phyloP scores from a whole-genome alignment of 92 coral and sea anemone genomes.

The Muricea muricata region DNA sequence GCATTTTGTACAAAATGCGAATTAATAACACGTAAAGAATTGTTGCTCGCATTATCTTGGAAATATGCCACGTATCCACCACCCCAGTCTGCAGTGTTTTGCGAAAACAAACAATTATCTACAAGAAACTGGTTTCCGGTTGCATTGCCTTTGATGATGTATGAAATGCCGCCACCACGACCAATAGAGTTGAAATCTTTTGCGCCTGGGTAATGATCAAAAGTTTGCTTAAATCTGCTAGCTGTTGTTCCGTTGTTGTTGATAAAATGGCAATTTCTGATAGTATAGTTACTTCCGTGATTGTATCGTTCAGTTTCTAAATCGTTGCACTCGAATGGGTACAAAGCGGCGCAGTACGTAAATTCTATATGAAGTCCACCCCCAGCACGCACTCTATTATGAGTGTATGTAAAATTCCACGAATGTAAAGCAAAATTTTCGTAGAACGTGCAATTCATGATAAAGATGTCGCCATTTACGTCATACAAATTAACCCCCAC shows the following conservation, averaged over 20 bases:
- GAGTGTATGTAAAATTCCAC: slow-evolving; percentile 37
- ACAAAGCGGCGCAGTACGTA: slow-evolving; percentile 56
- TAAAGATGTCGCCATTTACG: slow-evolving; percentile 33
- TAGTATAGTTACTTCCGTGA: slow-evolving; percentile 39
- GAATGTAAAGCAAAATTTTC: slow-evolving; percentile 46
- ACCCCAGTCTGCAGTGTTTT: slow-evolving; percentile 70
- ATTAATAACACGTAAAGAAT: neutral
- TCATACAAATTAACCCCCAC: slow-evolving; percentile 54
- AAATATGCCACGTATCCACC: slow-evolving; percentile 66
- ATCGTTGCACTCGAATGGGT: slow-evolving; percentile 55
- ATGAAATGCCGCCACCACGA: slow-evolving; percentile 28
- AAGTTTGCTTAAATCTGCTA: slow-evolving; percentile 43
- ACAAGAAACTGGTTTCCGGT: slow-evolving; percentile 16
- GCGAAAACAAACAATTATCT: slow-evolving; percentile 48
- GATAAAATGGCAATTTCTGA: slow-evolving; percentile 65
- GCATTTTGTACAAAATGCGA: neutral
- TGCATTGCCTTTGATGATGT: slow-evolving; percentile 26
- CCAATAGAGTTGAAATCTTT: slow-evolving; percentile 23
- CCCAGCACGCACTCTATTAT: slow-evolving; percentile 38
- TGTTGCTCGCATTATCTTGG: slow-evolving; percentile 20
- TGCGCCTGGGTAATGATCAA: neutral
- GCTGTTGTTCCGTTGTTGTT: slow-evolving; percentile 79
- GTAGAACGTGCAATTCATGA: slow-evolving; percentile 30
- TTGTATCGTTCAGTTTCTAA: slow-evolving; percentile 63
- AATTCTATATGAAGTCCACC: slow-evolving; percentile 26